Base-by-base conservation (phyloP, 1,140 invertebrate genomes). In the Halyomorpha halys region DNA sequence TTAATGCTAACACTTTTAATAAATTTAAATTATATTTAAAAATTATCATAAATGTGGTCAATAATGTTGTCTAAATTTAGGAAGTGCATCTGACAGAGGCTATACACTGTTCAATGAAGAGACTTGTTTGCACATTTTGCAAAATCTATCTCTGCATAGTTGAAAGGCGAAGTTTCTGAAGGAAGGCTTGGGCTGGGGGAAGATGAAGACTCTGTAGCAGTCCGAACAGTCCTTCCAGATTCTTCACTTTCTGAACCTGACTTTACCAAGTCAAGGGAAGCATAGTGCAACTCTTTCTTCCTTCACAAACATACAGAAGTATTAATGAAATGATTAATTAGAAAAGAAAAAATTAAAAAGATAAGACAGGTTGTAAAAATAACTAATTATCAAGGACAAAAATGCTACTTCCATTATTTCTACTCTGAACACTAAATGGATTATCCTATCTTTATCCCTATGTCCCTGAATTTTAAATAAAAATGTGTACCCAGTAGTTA, bases 101-200 rank as follows among this genome's bases (percentile, higher is more conserved):
- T 49, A 49, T 49, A 21, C 47, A 49, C n/a, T 23, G 53, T 23
- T 56, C 53, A 56, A 25, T 56, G 53, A 21, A 56, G 23, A 16
- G 53, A 16, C 23, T 56, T 56, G 23, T 56, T 56, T 18, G 54
- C 79, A 65, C 78, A 80, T 74, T 83, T 83, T 13, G 78, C 78
- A 72, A 86, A 87, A 74, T 86, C 84, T 64, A 86, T 86, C 74
- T 85, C 81, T n/a, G 83, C 83, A 72, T 87, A 87, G 39, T 75
- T 78, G 69, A 84, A 82, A 51, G 77, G 53, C 3, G 60, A 23
- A 8, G 47, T 23, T 11, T 67, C 47, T 3, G 67, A 47, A 4
- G 53, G 44, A 16, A 56, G n/a, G 59, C 70, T 71, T 27, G 70
- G 70, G 45, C 68, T 69, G 6, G 70, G 69, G 1, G 68, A 66